Evolutionary conservation across 2,888 invertebrate species (phyloP), one percentile per base, ranked within the genome.

Genomic region (Epirrita christyi): DNA sequence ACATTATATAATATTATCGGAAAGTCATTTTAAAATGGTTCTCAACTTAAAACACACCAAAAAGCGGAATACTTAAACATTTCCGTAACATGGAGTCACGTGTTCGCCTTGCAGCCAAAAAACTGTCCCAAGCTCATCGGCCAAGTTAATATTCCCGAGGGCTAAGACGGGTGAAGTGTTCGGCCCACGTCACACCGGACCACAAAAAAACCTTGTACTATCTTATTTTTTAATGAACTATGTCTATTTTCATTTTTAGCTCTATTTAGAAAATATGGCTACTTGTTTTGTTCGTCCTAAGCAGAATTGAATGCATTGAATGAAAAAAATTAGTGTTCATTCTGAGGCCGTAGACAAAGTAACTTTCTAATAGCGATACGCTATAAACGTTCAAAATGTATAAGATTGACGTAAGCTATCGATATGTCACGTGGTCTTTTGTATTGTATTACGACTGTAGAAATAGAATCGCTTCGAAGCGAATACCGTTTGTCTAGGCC

Each of bases 121-220:
- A 64, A 65, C 61, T 66, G 65, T 65, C 67, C 45, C 49, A 40
- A 53, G 54, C 60, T 63, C 65, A 62, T 59, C 61, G 56, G 55
- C 52, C 48, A 55, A 66, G 61, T 67, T 66, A 66, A 66, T 66
- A 63, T 64, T 64, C 64, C 56, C 61, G 8, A 10, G 45, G 49
- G 54, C 52, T 60, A 54, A 63, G 60, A 59, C 54, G 60, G 49
- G 44, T 48, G 55, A 29, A 57, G 59, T 45, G 55, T 47, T 28
- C 55, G 40, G 37, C 13, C 5, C 7, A 42, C 47, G 40, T 66
- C 40, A 57, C 59, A 66, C 58, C 61, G 34, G 34, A 34, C 11
- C 0, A 4, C 21, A 14, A 41, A 28, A n/a, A 14, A 36, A 41
- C 0, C n/a, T n/a, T n/a, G n/a, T n/a, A 21, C 21, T 2, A 32